A percentile compares a stretch with the other conserved stretches of the same genome.
Conservation (phyloP, 37 sponge, comb jelly and placozoan species). For the Ephydatia muelleri region DNA sequence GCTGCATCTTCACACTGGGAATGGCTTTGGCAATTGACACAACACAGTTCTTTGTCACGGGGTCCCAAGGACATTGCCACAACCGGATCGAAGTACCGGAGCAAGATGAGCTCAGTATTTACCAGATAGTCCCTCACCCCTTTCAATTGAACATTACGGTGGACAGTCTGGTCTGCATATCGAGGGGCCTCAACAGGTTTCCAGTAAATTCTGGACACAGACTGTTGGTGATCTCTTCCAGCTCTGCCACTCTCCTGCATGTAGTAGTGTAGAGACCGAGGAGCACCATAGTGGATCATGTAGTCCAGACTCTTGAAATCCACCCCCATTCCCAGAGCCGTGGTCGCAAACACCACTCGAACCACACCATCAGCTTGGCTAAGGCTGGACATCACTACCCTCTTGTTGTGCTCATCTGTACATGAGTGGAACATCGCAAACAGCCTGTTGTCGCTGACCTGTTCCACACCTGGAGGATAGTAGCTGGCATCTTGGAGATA, state of each 20-base stretch:
- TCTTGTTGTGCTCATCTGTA: slow-evolving; percentile 20
- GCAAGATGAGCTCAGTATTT: too few relatives aligned
- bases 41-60: background rate
- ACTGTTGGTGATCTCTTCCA: slow-evolving; percentile 23
- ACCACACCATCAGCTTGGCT: slow-evolving; percentile 27
- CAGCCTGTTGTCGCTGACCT: slow-evolving; percentile 23
- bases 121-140: too few relatives aligned
- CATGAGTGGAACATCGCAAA: slow-evolving; percentile 35
- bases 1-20: too few relatives aligned
- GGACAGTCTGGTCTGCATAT: too few relatives aligned
- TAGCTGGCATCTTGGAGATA: slow-evolving; percentile 21
- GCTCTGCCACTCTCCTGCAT: slow-evolving; percentile 51
- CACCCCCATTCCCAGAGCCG: slow-evolving; percentile 48
- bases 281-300: slow-evolving; percentile 55
- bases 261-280: slow-evolving; percentile 37
- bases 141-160: too few relatives aligned
- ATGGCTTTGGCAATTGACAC: background rate
- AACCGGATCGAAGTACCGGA: too few relatives aligned
- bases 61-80: too few relatives aligned
- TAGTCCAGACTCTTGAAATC: slow-evolving; percentile 26
- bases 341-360: slow-evolving; percentile 10
- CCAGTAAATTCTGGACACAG: background rate
- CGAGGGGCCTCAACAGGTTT: background rate
- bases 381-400: slow-evolving; percentile 13
- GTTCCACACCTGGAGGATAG: slow-evolving; percentile 14